Percentiles rank a stretch among this genome's conserved stretches.
Evolutionary conservation across 2,113 vertebrate species (phyloP).

Genomic region (Oncorhynchus nerka): DNA sequence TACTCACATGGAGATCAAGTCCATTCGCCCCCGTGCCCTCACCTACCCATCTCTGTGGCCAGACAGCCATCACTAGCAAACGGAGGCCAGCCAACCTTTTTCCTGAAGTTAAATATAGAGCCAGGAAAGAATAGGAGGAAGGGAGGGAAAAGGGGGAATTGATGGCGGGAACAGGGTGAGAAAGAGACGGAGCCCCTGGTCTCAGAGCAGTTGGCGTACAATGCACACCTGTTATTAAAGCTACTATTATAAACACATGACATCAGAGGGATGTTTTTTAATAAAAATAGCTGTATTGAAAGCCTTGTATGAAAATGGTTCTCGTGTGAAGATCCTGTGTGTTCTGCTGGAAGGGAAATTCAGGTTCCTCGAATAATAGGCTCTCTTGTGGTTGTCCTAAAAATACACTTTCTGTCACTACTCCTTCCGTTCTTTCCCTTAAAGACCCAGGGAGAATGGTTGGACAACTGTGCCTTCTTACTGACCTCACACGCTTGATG

Average conservation of each 20-base stretch:
- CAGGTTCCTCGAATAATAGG: constrained; percentile 45
- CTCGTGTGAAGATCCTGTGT: constrained; percentile 31
- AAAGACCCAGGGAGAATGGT: too few relatives aligned
- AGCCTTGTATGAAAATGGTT: constrained; percentile 35
- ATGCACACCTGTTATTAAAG: constrained; percentile 44
- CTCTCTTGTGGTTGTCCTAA: too few relatives aligned
- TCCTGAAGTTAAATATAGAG: constrained; percentile 70
- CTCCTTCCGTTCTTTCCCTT: too few relatives aligned
- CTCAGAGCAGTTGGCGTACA: constrained; percentile 51
- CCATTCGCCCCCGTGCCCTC: not conserved
- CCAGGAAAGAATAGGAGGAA: constrained; percentile 74
- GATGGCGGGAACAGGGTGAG: constrained; percentile 45
- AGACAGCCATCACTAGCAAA: constrained; percentile 60
- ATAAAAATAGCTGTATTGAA: not conserved
- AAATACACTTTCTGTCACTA: too few relatives aligned
- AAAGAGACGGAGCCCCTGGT: constrained; percentile 33
- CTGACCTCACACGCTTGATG: too few relatives aligned
- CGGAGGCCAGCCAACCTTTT: constrained; percentile 65
- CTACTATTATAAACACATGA: constrained; percentile 39
- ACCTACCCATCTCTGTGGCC: constrained; percentile 37
- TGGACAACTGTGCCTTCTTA: too few relatives aligned
- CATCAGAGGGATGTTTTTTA: constrained; percentile 32
- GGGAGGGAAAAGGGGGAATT: constrained; percentile 61
- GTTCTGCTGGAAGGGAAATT: constrained; percentile 56
- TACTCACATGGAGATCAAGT: too few relatives aligned